Evolutionary conservation across 2,888 invertebrate species (phyloP).

Genomic region (Agriopis aurantiaria): DNA sequence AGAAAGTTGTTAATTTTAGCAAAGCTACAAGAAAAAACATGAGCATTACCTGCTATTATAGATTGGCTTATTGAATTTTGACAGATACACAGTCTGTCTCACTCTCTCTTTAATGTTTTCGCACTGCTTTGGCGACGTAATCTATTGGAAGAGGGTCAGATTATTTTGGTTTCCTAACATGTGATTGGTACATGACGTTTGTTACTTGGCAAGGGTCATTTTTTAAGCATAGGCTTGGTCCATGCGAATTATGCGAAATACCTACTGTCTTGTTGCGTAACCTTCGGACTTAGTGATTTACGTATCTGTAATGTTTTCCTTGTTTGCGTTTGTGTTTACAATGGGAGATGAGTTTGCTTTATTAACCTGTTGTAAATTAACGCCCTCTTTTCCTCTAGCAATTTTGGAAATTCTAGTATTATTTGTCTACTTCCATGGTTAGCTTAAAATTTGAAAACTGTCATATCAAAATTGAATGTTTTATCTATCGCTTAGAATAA

Average conservation of each 20-base stretch:
- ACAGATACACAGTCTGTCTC: slow-evolving; percentile 29
- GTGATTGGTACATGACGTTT: slow-evolving; percentile 20
- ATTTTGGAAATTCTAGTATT: no score
- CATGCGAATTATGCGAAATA: not conserved
- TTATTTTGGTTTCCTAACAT: slow-evolving; percentile 18
- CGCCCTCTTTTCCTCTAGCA: no score
- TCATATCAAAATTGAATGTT: no score
- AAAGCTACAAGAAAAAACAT: slow-evolving; percentile 5
- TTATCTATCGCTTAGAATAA: no score
- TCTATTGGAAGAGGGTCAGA: slow-evolving; percentile 10
- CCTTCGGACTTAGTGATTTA: slow-evolving; percentile 1
- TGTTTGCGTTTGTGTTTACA: not conserved
- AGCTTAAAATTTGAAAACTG: no score
- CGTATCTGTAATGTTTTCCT: slow-evolving; percentile 6
- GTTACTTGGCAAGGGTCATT: slow-evolving; percentile 17
- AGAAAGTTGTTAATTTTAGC: slow-evolving; percentile 15
- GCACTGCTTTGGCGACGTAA: not conserved
- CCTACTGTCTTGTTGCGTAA: slow-evolving; percentile 3
- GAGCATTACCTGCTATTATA: slow-evolving; percentile 6
- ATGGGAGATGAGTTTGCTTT: not conserved
- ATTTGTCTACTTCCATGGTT: no score
- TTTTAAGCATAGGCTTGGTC: slow-evolving; percentile 18
- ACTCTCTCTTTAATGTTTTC: slow-evolving; percentile 15
- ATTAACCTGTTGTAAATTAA: not conserved
- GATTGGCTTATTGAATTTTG: slow-evolving; percentile 36